A percentile compares a stretch with the other conserved stretches of the same genome.
Evolutionary conservation across 2,113 vertebrate species (phyloP).

Genomic region (Litocranius walleri): DNA sequence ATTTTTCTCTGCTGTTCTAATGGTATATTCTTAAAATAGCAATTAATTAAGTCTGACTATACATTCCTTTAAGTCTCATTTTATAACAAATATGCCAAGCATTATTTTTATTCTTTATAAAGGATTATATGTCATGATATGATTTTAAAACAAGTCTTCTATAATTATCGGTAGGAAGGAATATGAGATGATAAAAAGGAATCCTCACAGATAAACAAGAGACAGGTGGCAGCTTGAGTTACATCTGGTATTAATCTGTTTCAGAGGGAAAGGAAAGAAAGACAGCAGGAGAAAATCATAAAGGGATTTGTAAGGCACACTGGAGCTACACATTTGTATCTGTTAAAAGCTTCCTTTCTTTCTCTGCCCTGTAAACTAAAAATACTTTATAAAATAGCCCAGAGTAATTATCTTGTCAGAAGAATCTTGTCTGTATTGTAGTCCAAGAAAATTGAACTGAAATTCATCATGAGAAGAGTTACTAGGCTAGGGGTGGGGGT

Average conservation of each 20-base stretch:
- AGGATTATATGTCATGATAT: constrained; percentile 31
- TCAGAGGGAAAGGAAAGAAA: background rate
- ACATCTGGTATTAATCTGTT: constrained; percentile 29
- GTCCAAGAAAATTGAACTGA: constrained; percentile 35
- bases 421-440: background rate
- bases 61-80: background rate
- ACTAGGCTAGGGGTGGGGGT: background rate
- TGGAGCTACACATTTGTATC: background rate
- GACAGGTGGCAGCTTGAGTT: background rate
- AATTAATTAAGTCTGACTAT: background rate
- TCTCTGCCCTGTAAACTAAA: constrained; percentile 48
- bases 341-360: constrained; percentile 10
- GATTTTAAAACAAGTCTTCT: constrained; percentile 44
- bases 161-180: constrained; percentile 36
- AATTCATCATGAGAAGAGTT: background rate
- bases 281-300: background rate
- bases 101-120: constrained; percentile 31
- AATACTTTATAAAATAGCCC: constrained; percentile 4
- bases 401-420: constrained; percentile 53
- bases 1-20: background rate
- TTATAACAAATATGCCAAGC: background rate
- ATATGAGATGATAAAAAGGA: constrained; percentile 49
- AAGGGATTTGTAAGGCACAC: background rate
- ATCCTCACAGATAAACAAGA: constrained; percentile 43
- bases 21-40: background rate